Evolutionary conservation across 2,888 invertebrate species (phyloP).

Genomic region (Tetramorium bicarinatum): DNA sequence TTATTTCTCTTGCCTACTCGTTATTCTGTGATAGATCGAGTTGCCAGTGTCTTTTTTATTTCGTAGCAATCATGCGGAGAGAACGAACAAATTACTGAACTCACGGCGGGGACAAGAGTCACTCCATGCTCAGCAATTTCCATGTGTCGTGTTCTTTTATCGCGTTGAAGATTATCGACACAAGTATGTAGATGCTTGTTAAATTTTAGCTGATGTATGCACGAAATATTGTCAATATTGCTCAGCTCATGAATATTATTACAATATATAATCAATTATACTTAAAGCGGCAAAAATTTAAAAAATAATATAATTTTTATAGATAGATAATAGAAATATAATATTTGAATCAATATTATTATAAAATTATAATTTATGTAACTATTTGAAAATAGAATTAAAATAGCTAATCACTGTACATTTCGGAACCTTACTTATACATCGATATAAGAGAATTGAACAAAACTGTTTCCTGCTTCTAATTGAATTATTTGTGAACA

Average conservation of each 20-base stretch:
- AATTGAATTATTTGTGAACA: slow-evolving; percentile 10
- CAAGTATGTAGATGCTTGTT: slow-evolving; percentile 31
- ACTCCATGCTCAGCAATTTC: slow-evolving; percentile 47
- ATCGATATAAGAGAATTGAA: neutral
- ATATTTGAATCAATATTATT: neutral
- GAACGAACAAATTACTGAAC: slow-evolving; percentile 50
- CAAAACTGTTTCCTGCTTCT: neutral
- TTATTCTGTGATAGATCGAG: slow-evolving; percentile 37
- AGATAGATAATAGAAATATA: neutral
- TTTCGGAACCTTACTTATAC: neutral
- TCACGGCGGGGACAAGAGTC: slow-evolving; percentile 39
- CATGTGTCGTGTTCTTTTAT: slow-evolving; percentile 36
- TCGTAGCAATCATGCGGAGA: slow-evolving; percentile 44
- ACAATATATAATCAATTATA: slow-evolving; percentile 5
- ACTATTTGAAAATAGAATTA: neutral
- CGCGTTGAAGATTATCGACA: slow-evolving; percentile 47
- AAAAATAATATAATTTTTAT: neutral
- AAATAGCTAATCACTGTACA: neutral
- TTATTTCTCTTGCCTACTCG: slow-evolving; percentile 40
- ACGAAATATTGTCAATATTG: slow-evolving; percentile 37
- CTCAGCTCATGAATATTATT: slow-evolving; percentile 10
- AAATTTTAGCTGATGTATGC: slow-evolving; percentile 46
- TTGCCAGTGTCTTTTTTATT: slow-evolving; percentile 25
- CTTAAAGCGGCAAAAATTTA: neutral
- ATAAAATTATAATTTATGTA: neutral